Evolutionary conservation across 37 sponge, comb jelly and placozoan genomes (phyloP).

Genomic region (Spongia lamella): DNA sequence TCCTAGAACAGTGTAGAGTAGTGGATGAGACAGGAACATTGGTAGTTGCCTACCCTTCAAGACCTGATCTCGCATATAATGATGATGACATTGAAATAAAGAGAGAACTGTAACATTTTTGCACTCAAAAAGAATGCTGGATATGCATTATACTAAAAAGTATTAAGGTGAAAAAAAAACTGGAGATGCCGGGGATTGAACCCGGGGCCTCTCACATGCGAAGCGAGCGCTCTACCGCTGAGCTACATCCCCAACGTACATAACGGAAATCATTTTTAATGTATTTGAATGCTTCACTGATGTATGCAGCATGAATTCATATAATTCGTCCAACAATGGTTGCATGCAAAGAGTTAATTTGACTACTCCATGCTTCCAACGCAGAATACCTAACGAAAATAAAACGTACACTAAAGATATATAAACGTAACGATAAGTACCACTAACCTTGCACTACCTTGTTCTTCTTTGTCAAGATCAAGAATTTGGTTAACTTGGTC

Average conservation of each 20-base stretch:
- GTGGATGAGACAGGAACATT: conserved; percentile 54
- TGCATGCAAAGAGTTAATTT: conserved; percentile 53
- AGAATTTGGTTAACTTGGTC: conserved; percentile 89
- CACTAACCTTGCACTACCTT: conserved; percentile 64
- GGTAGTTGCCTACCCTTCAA: conserved; percentile 76
- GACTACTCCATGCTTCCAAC: conserved; percentile 66
- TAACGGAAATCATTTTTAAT: not conserved
- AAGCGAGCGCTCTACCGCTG: conserved; percentile 99
- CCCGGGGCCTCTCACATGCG: conserved; percentile 99
- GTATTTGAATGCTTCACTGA: not conserved
- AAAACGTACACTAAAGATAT: not conserved
- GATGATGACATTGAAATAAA: conserved; percentile 28
- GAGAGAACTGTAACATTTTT: conserved; percentile 5
- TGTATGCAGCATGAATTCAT: not conserved
- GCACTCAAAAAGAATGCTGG: not conserved
- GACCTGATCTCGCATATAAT: conserved; percentile 65
- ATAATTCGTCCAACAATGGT: conserved; percentile 37
- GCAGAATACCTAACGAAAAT: conserved; percentile 55
- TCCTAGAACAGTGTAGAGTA: conserved; percentile 80
- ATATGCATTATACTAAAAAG: conserved; percentile 6
- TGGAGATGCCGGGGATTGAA: conserved; percentile 99
- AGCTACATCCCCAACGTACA: conserved; percentile 95
- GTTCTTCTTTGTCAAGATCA: conserved; percentile 61
- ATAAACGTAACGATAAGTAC: not conserved
- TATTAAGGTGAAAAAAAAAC: conserved; percentile 55